Conservation (phyloP, 2,113 vertebrate genomes). For the Spizaetus ornatus region DNA sequence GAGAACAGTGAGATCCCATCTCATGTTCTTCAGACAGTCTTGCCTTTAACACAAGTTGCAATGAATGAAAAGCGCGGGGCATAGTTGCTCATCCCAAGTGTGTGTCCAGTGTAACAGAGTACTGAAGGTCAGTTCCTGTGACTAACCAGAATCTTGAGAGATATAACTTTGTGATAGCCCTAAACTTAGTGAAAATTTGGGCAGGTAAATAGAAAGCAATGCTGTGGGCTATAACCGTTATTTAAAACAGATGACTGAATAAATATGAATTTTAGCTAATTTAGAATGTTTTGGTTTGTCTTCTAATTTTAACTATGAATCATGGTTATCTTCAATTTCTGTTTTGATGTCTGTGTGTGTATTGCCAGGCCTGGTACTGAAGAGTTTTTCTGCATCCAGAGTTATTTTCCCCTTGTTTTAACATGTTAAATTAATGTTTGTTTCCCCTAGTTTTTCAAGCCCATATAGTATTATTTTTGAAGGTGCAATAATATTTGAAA, state of each 20-base stretch:
- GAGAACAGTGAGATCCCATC: background rate
- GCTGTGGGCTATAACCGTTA: background rate
- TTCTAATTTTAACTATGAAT: background rate
- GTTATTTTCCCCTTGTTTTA: background rate
- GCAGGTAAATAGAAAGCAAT: background rate
- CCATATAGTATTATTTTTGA: slow-evolving; percentile 18
- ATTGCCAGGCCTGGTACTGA: background rate
- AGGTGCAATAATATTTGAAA: slow-evolving; percentile 62
- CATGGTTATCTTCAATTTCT: background rate
- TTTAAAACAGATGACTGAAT: slow-evolving; percentile 3
- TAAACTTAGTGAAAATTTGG: background rate
- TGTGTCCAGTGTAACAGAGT: background rate
- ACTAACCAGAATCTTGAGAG: background rate
- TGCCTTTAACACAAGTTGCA: background rate
- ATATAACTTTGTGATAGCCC: background rate
- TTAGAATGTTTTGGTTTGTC: background rate
- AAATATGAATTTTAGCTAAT: background rate
- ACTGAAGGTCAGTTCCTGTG: background rate
- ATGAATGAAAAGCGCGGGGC: background rate
- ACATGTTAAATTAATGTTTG: background rate
- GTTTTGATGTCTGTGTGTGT: background rate
- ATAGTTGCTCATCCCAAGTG: background rate
- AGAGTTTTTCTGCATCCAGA: background rate
- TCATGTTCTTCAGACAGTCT: background rate
- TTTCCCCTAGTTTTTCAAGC: background rate